These are phyloP conservation scores for Mizuhopecten yessoensis DNA, from an alignment of 1,140 invertebrate genomes.

Conservation along the genomic window DNA sequence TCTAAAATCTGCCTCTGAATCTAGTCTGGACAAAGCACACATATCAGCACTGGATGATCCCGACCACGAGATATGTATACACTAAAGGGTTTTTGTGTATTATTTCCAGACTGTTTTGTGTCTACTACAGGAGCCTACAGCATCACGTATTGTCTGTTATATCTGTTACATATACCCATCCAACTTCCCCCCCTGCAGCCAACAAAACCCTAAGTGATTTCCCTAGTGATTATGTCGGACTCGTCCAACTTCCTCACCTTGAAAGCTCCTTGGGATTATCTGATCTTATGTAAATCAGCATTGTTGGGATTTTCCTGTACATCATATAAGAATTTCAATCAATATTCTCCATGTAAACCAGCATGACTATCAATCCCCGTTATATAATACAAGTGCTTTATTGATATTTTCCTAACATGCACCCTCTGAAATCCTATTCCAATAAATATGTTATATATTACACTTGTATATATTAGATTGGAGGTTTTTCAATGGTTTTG, in stretches of 20 bases:
- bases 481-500: too few relatives aligned
- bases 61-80: too few relatives aligned
- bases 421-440: too few relatives aligned
- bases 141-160: not conserved
- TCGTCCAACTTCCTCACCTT: not conserved
- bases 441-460: too few relatives aligned
- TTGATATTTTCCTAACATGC: too few relatives aligned
- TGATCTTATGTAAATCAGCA: not conserved
- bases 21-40: too few relatives aligned
- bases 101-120: not conserved
- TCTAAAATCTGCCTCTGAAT: too few relatives aligned
- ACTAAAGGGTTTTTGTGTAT: too few relatives aligned
- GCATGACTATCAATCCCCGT: not conserved
- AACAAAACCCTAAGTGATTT: not conserved
- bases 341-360: not conserved
- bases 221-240: not conserved
- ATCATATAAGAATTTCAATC: not conserved
- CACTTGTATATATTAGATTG: too few relatives aligned
- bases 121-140: not conserved
- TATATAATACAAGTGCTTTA: not conserved
- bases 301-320: not conserved
- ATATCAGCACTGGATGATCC: too few relatives aligned
- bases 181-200: not conserved
- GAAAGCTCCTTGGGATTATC: not conserved
- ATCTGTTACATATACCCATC: slow-evolving; percentile 5